These are phyloP conservation scores for Aproaerema taeniolella DNA, from an alignment of 2,888 invertebrate genomes.

Conservation along the genomic window DNA sequence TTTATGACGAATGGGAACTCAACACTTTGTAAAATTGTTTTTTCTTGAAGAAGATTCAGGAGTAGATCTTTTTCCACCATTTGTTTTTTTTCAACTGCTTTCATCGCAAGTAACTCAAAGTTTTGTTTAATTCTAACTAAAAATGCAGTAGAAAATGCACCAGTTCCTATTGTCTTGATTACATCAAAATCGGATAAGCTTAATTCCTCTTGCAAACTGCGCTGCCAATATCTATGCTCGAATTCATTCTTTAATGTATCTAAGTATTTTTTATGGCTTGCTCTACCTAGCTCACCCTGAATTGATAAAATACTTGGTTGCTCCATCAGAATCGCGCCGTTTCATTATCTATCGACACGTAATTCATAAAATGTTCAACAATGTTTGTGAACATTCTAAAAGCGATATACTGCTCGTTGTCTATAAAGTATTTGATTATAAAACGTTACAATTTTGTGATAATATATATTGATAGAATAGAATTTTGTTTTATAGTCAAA, in stretches of 20 bases:
- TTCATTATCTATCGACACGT: too few relatives aligned
- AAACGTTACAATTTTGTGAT: too few relatives aligned
- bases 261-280: slow-evolving; percentile 40
- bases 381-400: too few relatives aligned
- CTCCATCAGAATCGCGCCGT: too few relatives aligned
- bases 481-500: too few relatives aligned
- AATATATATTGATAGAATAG: too few relatives aligned
- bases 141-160: slow-evolving; percentile 91
- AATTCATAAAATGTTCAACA: too few relatives aligned
- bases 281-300: too few relatives aligned
- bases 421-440: too few relatives aligned
- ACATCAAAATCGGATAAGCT: slow-evolving; percentile 82
- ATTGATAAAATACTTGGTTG: too few relatives aligned
- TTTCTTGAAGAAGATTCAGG: slow-evolving; percentile 90
- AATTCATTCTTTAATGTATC: slow-evolving; percentile 50
- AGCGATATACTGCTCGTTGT: too few relatives aligned
- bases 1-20: slow-evolving; percentile 90
- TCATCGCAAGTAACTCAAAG: slow-evolving; percentile 86
- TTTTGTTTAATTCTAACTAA: slow-evolving; percentile 79
- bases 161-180: slow-evolving; percentile 86
- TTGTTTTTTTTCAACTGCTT: slow-evolving; percentile 88
- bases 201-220: too few relatives aligned
- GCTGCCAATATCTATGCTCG: slow-evolving; percentile 25
- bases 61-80: slow-evolving; percentile 90
- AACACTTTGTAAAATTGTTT: slow-evolving; percentile 87